Evolutionary conservation across 1,140 invertebrate genomes (phyloP).

Genomic region (Drosophila bocki): DNA sequence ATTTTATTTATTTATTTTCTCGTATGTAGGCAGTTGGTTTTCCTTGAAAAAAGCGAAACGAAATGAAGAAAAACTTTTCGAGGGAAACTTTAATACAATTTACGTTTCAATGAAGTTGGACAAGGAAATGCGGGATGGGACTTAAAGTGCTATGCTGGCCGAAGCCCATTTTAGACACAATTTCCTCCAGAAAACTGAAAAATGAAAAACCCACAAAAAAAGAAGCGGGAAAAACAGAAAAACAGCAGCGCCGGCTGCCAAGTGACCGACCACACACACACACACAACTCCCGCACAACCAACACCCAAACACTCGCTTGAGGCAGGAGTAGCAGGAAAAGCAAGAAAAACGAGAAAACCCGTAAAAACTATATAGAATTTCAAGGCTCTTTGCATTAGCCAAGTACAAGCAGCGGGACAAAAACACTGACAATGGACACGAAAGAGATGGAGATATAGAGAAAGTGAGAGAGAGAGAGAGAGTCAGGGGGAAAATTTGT

Average conservation of each 20-base stretch:
- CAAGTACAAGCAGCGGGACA: slow-evolving; percentile 42
- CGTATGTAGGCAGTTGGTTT: neutral
- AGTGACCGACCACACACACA: slow-evolving; percentile 9
- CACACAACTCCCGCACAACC: slow-evolving; percentile 7
- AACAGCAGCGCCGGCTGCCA: slow-evolving; percentile 13
- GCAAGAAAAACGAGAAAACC: slow-evolving; percentile 5
- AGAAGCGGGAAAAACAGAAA: slow-evolving; percentile 10
- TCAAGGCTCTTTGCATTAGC: slow-evolving; percentile 71
- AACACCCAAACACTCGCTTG: slow-evolving; percentile 7
- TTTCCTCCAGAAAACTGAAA: slow-evolving; percentile 14
- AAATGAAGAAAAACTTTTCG: slow-evolving; percentile 10
- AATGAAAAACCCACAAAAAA: slow-evolving; percentile 17
- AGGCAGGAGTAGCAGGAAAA: neutral
- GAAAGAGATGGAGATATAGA: neutral
- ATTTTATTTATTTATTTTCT: slow-evolving; percentile 13
- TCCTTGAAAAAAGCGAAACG: neutral
- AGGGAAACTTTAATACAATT: slow-evolving; percentile 19
- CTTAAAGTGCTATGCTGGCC: slow-evolving; percentile 19
- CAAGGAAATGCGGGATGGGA: slow-evolving; percentile 2
- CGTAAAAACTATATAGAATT: slow-evolving; percentile 63
- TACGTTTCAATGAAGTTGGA: slow-evolving; percentile 10
- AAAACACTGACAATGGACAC: slow-evolving; percentile 30
- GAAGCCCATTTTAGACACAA: slow-evolving; percentile 19
- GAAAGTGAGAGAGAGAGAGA: neutral
- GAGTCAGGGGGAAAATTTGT: neutral